Evolutionary conservation across 1,140 invertebrate species (phyloP).

Genomic region (Agrilus planipennis): DNA sequence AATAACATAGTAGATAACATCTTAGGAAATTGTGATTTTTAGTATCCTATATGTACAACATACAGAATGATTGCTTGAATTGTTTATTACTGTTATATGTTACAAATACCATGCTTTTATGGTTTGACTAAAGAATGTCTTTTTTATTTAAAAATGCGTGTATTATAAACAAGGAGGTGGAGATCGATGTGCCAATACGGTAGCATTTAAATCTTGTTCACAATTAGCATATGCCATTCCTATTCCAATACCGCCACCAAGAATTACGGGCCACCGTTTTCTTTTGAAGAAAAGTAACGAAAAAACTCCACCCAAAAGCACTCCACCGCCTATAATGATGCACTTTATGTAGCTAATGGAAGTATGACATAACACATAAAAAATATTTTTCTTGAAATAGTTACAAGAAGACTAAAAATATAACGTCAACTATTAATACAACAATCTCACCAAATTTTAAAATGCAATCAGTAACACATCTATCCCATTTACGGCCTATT

Average conservation of each 20-base stretch:
- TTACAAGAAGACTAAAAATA: neutral
- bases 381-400: slow-evolving; percentile 4
- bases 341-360: slow-evolving; percentile 1
- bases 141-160: too few relatives aligned
- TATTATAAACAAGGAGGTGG: too few relatives aligned
- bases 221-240: slow-evolving; percentile 68
- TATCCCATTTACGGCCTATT: slow-evolving; percentile 43
- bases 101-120: too few relatives aligned
- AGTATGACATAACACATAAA: slow-evolving; percentile 5
- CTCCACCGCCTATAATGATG: slow-evolving; percentile 46
- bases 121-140: too few relatives aligned
- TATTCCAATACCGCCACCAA: slow-evolving; percentile 59
- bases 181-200: neutral
- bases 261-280: slow-evolving; percentile 57
- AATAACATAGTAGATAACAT: too few relatives aligned
- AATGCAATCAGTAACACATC: slow-evolving; percentile 47
- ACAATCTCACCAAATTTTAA: slow-evolving; percentile 48
- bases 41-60: too few relatives aligned
- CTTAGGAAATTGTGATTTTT: too few relatives aligned
- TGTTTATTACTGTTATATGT: too few relatives aligned
- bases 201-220: slow-evolving; percentile 48
- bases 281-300: slow-evolving; percentile 56
- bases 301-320: slow-evolving; percentile 50
- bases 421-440: too few relatives aligned
- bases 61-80: too few relatives aligned